A percentile compares a stretch with the other conserved stretches of the same genome.
Evolutionary conservation across 2,797 vertebrate species (phyloP).

Genomic region (Meriones psammophilus): DNA sequence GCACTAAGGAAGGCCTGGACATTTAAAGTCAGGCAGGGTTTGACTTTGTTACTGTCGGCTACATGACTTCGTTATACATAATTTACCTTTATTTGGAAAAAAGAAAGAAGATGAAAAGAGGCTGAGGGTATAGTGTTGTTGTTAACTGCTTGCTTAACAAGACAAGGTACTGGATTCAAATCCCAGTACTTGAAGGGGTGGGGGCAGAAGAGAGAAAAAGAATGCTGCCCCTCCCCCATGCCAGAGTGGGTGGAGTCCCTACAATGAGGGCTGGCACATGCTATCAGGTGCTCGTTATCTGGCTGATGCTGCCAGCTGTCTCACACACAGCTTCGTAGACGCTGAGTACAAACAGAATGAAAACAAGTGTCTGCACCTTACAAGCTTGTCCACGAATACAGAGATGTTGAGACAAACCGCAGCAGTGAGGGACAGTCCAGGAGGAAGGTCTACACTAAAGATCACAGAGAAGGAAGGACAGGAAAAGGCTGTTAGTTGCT

Average conservation of each 20-base stretch:
- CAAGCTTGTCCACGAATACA: constrained; percentile 32
- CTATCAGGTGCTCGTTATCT: neutral
- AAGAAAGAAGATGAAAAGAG: neutral
- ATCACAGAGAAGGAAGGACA: constrained; percentile 6
- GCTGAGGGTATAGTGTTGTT: too few relatives aligned
- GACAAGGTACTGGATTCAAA: neutral
- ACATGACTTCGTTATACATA: constrained; percentile 45
- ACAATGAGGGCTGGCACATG: neutral
- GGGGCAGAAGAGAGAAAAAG: neutral
- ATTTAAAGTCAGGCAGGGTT: constrained; percentile 27
- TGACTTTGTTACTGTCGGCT: constrained; percentile 26
- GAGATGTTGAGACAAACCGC: constrained; percentile 24
- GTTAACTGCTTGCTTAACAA: neutral
- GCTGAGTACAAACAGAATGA: constrained; percentile 20
- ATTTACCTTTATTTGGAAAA: constrained; percentile 27
- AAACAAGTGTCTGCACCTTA: constrained; percentile 46
- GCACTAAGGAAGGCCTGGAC: neutral
- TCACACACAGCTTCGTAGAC: constrained; percentile 49
- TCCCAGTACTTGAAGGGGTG: neutral
- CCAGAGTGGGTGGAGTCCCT: constrained; percentile 46
- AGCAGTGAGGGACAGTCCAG: constrained; percentile 18
- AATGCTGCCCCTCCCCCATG: neutral
- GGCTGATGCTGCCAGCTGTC: constrained; percentile 3
- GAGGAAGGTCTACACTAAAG: neutral
- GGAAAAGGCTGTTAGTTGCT: neutral